Evolutionary conservation across 2,888 invertebrate genomes (phyloP).

Genomic region (Gymnocheta viridis): DNA sequence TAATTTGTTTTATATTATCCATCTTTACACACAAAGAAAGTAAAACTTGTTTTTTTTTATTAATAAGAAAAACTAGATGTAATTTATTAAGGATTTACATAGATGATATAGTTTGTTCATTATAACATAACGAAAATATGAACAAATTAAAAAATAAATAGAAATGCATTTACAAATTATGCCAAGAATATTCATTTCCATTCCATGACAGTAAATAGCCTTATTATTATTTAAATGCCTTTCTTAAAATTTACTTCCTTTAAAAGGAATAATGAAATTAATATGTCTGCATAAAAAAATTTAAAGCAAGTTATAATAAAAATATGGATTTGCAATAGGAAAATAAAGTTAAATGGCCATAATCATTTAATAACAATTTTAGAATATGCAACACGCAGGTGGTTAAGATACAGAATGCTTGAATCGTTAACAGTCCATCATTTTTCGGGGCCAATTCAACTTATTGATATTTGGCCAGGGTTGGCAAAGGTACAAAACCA

Average conservation of each 20-base stretch:
- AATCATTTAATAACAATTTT: constrained; percentile 19
- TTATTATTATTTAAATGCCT: background rate
- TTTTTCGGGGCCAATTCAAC: background rate
- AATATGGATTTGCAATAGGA: too few relatives aligned
- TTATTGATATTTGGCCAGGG: constrained; percentile 74
- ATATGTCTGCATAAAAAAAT: background rate
- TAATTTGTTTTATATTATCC: too few relatives aligned
- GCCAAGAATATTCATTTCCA: background rate
- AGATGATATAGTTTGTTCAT: constrained; percentile 8
- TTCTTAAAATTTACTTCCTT: background rate
- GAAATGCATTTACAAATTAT: constrained; percentile 25
- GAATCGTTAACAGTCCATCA: background rate
- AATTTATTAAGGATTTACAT: constrained; percentile 46
- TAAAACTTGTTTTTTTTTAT: too few relatives aligned
- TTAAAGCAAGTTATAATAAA: background rate
- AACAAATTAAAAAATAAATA: constrained; percentile 21
- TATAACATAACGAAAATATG: constrained; percentile 14
- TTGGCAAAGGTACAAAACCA: constrained; percentile 75
- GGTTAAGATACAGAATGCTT: constrained; percentile 8
- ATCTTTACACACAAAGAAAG: too few relatives aligned
- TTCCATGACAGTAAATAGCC: background rate
- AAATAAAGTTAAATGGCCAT: constrained; percentile 26
- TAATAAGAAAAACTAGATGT: constrained; percentile 21
- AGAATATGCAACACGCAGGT: background rate
- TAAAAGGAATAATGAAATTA: background rate